A percentile compares a stretch with the other conserved stretches of the same genome.
Conservation (phyloP, 2,888 invertebrate species). For the Mythimna vitellina region DNA sequence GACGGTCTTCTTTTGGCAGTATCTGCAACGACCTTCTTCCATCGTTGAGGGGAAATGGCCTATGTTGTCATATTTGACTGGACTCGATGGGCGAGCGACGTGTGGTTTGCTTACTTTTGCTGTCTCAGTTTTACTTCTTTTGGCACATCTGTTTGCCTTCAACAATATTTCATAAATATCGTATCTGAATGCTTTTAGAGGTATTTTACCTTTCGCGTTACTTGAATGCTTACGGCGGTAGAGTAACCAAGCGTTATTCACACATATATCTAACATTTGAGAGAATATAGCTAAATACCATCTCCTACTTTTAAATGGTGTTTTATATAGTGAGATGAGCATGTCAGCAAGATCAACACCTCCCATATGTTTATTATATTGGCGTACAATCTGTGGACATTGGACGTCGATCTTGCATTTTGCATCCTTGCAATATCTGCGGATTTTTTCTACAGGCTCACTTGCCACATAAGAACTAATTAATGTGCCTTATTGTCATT, state of each 20-base stretch:
- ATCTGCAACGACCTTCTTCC: constrained; percentile 1
- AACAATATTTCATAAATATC: neutral
- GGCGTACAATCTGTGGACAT: neutral
- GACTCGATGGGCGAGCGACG: neutral
- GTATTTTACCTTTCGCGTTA: neutral
- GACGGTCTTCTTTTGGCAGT: neutral
- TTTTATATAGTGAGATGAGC: neutral
- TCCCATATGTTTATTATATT: neutral
- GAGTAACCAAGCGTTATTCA: neutral
- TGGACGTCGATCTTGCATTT: neutral
- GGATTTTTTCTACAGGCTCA: neutral
- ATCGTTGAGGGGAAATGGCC: neutral
- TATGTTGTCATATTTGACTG: neutral
- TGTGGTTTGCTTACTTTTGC: neutral
- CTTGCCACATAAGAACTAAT: neutral
- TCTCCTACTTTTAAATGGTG: neutral
- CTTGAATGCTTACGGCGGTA: neutral
- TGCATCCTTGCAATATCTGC: neutral
- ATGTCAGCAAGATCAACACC: neutral
- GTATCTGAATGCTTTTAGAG: neutral
- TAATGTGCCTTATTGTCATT: neutral
- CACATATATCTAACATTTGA: neutral
- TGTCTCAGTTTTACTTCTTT: neutral
- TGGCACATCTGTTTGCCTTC: neutral
- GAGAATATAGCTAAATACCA: neutral